These are phyloP conservation scores for Drosophila falleni DNA, from an alignment of 2,888 invertebrate genomes.

Conservation along the genomic window DNA sequence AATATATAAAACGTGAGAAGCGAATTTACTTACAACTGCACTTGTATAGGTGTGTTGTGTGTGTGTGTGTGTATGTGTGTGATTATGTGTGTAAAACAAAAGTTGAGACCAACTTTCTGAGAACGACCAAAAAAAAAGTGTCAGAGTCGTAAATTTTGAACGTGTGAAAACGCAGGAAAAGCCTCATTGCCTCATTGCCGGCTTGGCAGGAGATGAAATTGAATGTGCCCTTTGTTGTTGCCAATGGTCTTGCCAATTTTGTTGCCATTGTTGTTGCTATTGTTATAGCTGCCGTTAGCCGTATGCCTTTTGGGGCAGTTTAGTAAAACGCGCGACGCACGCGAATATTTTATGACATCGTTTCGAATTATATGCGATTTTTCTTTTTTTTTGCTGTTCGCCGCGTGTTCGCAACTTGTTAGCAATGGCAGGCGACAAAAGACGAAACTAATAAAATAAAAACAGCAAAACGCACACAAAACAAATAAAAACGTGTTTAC, in stretches of 20 bases:
- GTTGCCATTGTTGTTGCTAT: constrained; percentile 44
- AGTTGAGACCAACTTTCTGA: constrained; percentile 38
- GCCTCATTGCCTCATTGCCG: constrained; percentile 73
- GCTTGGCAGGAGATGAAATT: constrained; percentile 66
- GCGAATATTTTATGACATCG: constrained; percentile 81
- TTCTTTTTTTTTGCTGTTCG: constrained; percentile 20
- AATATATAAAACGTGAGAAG: constrained; percentile 37
- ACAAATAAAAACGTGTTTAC: constrained; percentile 75
- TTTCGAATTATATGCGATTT: constrained; percentile 72
- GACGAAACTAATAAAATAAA: constrained; percentile 62
- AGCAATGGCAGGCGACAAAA: constrained; percentile 69
- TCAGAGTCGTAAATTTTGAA: constrained; percentile 75
- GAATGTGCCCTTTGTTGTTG: constrained; percentile 58
- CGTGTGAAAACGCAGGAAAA: constrained; percentile 79
- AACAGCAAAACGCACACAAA: constrained; percentile 58
- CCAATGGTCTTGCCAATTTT: constrained; percentile 47
- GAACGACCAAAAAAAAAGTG: constrained; percentile 41
- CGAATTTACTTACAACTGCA: constrained; percentile 33
- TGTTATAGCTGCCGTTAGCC: constrained; percentile 53
- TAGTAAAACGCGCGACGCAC: constrained; percentile 70
- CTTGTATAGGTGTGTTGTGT: constrained; percentile 20
- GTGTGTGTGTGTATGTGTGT: constrained; percentile 29
- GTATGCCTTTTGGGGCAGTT: constrained; percentile 62
- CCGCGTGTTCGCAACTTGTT: constrained; percentile 70
- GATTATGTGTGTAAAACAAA: constrained; percentile 33